Base-by-base conservation (phyloP, 1,140 invertebrate genomes). In the Diprion similis region DNA sequence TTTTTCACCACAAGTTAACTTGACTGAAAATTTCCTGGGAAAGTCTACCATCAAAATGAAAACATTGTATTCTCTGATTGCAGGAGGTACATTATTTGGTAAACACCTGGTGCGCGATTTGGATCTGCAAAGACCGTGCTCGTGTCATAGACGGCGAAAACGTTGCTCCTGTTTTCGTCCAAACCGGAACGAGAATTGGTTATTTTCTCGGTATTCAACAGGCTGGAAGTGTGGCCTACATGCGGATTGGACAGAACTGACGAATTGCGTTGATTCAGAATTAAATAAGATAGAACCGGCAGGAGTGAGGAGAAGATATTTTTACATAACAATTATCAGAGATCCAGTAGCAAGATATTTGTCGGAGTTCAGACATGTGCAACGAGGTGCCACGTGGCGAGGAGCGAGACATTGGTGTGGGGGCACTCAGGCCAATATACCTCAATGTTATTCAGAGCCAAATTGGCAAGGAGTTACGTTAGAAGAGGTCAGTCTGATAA, bases 141-240 rank as follows among this genome's bases (percentile, higher is more conserved):
- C 93, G 81, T 97, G 96, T 89, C 94, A 96, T 84, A 91, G 93
- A 75, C 91, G 93, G 77, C 91, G 92, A 72, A 98, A 97, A 87
- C 91, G 95, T 75, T 98, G 97, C 88, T 95, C 96, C 86, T 98
- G 97, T 90, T 96, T 96, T 88, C 91, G 96, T 81, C 96, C 96
- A 73, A 94, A 95, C 89, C 92, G 93, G 82, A 94, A 95, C 86
- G 94, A 97, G 90, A 94, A 95, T 88, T 99, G 98, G 98, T 90
- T 99, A 68, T 99, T 99, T 89, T 99, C 97, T 83, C 92, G 98
- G 80, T 99, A 99, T 88, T 99, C 98, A 9, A 99, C 97, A 17
- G 98, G 98, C 68, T 99, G 98, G 98, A 96, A 96, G 82, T 99
- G 98, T 90, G 98, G 98, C 70, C 89, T 99, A 17, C 98, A 99